Conservation (phyloP, 2,888 invertebrate species). For the Glaucopsyche alexis region DNA sequence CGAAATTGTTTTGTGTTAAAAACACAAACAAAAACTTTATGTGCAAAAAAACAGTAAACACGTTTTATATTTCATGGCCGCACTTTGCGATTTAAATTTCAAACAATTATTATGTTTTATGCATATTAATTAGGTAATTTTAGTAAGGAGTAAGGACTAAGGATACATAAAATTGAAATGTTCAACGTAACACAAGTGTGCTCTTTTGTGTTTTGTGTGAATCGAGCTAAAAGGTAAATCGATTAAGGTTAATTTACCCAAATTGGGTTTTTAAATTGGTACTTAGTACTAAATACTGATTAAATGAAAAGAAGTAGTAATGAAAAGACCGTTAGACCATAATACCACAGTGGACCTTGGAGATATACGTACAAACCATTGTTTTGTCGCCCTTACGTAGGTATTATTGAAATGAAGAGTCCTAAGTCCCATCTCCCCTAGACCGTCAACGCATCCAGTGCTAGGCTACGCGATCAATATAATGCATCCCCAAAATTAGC, state of each 20-base stretch:
- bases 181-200: not conserved
- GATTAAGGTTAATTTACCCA: not conserved
- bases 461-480: not conserved
- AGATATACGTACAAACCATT: not conserved
- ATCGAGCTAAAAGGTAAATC: not conserved
- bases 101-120: constrained; percentile 8
- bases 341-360: not conserved
- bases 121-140: not conserved
- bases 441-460: not conserved
- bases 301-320: not conserved
- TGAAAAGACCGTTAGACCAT: not conserved
- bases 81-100: not conserved
- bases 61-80: constrained; percentile 15
- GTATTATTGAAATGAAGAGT: not conserved
- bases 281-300: not conserved
- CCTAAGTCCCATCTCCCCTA: not conserved
- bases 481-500: constrained; percentile 32
- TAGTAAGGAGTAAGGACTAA: too few relatives aligned
- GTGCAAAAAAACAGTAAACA: not conserved
- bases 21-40: not conserved
- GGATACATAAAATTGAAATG: not conserved
- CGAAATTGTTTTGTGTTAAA: not conserved
- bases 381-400: not conserved
- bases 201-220: not conserved
- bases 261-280: not conserved